Base-by-base conservation (phyloP, 2,888 invertebrate genomes). In the Tinea trinotella region DNA sequence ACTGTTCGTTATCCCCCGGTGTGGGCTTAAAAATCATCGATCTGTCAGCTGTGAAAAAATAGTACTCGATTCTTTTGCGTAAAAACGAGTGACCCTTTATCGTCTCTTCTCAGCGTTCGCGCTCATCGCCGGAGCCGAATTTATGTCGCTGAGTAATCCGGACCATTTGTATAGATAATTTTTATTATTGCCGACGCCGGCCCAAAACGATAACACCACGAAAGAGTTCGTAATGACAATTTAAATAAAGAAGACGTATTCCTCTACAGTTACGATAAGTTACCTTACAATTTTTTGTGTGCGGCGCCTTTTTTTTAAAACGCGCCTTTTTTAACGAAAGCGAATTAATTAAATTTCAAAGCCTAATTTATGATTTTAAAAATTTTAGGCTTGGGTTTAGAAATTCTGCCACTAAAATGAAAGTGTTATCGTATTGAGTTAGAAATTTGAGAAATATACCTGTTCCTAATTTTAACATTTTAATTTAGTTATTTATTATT, bases 141-240 rank as follows among this genome's bases (percentile, higher is more conserved):
- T 85, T 85, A 85, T 85, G 84, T 83, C 80, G 76, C 63, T 71
- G 71, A 81, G 82, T 85, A 85, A 85, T 85, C 84, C 84, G 64
- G 62, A 76, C 84, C 83, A 84, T 85, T 85, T 85, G 84, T 85
- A 85, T 84, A 84, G 85, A 85, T 85, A 85, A 85, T 85, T 85
- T 85, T 85, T 85, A 85, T 85, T 85, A 85, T 85, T 85, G 84
- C 83, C 82, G 75, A 76, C 80, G 74, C 76, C 34, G 66, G 69
- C 70, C 76, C n/a, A 15, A 19, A 15, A 46, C 22, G 50, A 82
- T 83, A 82, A 78, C 70, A 30, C 20, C 65, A n/a, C 73, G 80
- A 85, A 84, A 84, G 83, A 84, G 83, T 84, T 84, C 80, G 81
- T 83, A 84, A 85, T 82, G 84, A 84, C 83, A 65, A 80, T 84